A percentile compares a stretch with the other conserved stretches of the same genome.
Evolutionary conservation across 2,113 vertebrate genomes (phyloP).

Genomic region (Hippocampus comes): DNA sequence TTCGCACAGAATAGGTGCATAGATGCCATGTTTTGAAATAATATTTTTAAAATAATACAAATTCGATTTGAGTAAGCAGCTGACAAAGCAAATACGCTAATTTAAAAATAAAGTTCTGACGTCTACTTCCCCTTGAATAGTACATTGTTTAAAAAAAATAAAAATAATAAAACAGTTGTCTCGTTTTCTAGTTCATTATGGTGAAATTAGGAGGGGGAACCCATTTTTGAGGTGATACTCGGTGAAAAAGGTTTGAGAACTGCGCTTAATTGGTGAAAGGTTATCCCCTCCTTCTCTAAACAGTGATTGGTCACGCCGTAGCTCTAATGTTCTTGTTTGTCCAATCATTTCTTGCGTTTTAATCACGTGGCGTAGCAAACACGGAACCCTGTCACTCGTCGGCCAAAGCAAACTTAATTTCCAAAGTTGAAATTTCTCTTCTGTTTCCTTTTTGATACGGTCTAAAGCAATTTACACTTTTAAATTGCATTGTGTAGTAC

Average conservation of each 20-base stretch:
- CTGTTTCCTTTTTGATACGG: background rate
- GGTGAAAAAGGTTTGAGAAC: background rate
- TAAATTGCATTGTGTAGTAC: background rate
- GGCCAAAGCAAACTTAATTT: background rate
- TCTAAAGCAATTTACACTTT: background rate
- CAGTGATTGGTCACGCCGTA: conserved; percentile 23
- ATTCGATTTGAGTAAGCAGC: too few species aligned
- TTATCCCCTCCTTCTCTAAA: conserved; percentile 10
- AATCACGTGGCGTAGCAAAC: conserved; percentile 1
- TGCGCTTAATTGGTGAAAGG: background rate
- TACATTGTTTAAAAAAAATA: too few species aligned
- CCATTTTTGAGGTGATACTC: background rate
- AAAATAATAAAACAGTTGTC: too few species aligned
- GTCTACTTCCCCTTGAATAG: too few species aligned
- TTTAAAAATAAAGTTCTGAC: too few species aligned
- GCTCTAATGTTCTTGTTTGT: fast-evolving
- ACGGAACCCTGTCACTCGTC: conserved; percentile 12
- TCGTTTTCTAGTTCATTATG: background rate
- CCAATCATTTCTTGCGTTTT: conserved; percentile 26
- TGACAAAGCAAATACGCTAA: too few species aligned
- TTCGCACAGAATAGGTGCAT: too few species aligned
- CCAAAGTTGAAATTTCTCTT: background rate
- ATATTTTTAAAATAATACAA: too few species aligned
- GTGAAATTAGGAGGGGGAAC: background rate
- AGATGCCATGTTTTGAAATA: too few species aligned